Evolutionary conservation across 1,140 invertebrate species (phyloP), one percentile per base, ranked within the genome.

Genomic region (Apis laboriosa): DNA sequence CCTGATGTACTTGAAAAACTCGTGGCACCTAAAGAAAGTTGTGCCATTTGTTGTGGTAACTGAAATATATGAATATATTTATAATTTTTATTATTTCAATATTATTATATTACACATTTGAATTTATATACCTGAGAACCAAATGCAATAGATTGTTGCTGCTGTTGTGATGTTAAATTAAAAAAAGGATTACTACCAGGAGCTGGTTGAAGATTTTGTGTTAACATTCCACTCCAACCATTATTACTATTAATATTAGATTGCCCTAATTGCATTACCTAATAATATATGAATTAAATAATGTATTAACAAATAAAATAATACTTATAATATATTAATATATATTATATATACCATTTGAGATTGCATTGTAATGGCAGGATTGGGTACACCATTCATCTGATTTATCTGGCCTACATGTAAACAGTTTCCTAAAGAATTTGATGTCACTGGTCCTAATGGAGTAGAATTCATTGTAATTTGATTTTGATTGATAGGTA

Each of bases 41-140:
- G 92, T n/a, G 94, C 92, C 94, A 95, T 95, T 90, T 95, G 95
- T 86, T 95, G 95, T 24, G 95, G 94, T 88, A 96, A 92, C 95
- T 95, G 80, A 49, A 92, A 93, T 11, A 56, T 60, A 28, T 79
- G 3, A 34, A 72, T 77, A 77, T 56, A 58, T 60, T 76, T 51
- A 34, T 19, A 68, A 70, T 71, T 82, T n/a, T 74, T 67, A 34
- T 51, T 64, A 43, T 17, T 49, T 75, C 34, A 63, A 28, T 19
- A 43, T 43, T 43, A 43, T 12, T 49, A 49, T 53, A 19, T 21
- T 17, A 28, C 5, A 58, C 28, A 19, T 53, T 4, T 49, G 13
- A 77, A 51, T 80, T 68, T 79, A 63, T 43, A 87, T 86, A 92
- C 92, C 88, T 93, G 92, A 79, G 90, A 72, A 56, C 84, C n/a